phyloP scores from a whole-genome alignment of 2,888 invertebrate genomes.

The Trichacis sp. region DNA sequence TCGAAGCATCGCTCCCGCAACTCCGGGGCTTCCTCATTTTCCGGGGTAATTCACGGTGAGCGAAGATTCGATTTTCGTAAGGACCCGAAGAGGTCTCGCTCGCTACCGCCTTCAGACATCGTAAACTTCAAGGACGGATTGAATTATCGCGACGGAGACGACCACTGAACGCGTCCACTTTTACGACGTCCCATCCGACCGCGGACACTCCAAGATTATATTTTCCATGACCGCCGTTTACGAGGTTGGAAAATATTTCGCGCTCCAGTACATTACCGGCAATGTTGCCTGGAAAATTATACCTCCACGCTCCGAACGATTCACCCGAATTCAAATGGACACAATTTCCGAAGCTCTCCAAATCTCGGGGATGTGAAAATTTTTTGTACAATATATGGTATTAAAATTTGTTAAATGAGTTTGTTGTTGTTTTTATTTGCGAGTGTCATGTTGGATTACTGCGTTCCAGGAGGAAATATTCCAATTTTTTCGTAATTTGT shows the following conservation, averaged over 20 bases:
- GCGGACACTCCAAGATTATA: not conserved
- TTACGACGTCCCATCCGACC: conserved; percentile 38
- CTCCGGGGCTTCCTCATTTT: conserved; percentile 22
- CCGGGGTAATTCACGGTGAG: conserved; percentile 10
- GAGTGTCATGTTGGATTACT: no score
- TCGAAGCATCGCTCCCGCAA: conserved; percentile 15
- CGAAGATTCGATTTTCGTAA: conserved; percentile 30
- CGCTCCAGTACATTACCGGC: not conserved
- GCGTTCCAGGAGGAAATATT: no score
- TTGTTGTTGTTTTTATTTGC: no score
- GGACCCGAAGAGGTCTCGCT: conserved; percentile 40
- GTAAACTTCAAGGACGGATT: conserved; percentile 41
- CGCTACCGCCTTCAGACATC: conserved; percentile 42
- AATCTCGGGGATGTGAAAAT: no score
- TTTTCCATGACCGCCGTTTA: not conserved
- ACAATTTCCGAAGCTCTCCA: no score
- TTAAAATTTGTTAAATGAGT: no score
- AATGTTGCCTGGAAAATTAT: not conserved
- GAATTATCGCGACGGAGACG: conserved; percentile 39
- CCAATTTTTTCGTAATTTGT: conserved; percentile 59
- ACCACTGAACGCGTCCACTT: conserved; percentile 36
- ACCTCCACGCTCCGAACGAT: not conserved
- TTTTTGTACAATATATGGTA: no score
- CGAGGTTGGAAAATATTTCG: not conserved
- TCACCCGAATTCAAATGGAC: no score